phyloP scores from a whole-genome alignment of 2,113 vertebrate genomes.

The Erinaceus europaeus region DNA sequence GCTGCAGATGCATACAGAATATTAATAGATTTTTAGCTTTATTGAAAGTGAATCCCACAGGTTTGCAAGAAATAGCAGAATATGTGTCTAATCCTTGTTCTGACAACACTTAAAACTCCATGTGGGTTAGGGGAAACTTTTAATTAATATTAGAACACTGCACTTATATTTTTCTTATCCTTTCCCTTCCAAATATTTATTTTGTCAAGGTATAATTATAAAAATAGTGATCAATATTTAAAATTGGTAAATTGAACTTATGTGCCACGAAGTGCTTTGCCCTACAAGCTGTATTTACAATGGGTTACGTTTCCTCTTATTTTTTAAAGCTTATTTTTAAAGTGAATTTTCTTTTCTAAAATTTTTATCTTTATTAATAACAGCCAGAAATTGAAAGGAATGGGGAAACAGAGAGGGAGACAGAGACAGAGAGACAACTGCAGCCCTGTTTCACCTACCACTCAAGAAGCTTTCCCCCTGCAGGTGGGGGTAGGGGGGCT shows the following conservation, averaged over 20 bases:
- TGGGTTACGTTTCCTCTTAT: too few species aligned
- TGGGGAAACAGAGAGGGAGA: too few species aligned
- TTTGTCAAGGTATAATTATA: slow-evolving; percentile 58
- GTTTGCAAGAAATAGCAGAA: slow-evolving; percentile 84
- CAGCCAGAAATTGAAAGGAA: too few species aligned
- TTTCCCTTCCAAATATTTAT: slow-evolving; percentile 36
- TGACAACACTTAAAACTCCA: slow-evolving; percentile 72
- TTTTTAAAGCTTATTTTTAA: too few species aligned
- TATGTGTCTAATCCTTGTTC: slow-evolving; percentile 69
- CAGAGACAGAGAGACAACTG: too few species aligned
- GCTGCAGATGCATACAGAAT: slow-evolving; percentile 92
- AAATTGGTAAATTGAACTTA: slow-evolving; percentile 68
- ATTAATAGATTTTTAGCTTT: slow-evolving; percentile 91
- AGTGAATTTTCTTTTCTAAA: too few species aligned
- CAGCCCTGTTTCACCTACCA: too few species aligned
- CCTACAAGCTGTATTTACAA: slow-evolving; percentile 45
- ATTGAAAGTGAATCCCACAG: slow-evolving; percentile 86
- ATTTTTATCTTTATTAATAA: too few species aligned
- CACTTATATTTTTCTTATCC: background rate
- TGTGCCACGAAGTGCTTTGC: slow-evolving; percentile 62
- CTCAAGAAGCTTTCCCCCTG: too few species aligned
- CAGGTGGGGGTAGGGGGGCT: too few species aligned
- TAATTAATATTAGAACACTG: slow-evolving; percentile 75
- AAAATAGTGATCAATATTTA: slow-evolving; percentile 69
- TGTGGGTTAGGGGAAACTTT: slow-evolving; percentile 70